phyloP scores from a whole-genome alignment of 1,140 invertebrate genomes.

The Zophobas atratus region DNA sequence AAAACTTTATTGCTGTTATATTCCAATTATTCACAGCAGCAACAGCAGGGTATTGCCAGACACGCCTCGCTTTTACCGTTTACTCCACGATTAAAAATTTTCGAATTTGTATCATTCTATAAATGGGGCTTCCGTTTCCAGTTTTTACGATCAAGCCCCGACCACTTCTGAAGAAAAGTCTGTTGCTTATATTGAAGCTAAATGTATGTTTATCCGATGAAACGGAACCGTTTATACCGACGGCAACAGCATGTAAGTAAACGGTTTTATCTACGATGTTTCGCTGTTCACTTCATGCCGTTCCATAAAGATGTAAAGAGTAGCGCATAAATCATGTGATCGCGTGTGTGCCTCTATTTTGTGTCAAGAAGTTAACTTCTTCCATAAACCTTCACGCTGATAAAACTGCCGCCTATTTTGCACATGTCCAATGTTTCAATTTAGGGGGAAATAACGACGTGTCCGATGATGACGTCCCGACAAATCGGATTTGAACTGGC shows the following conservation, averaged over 20 bases:
- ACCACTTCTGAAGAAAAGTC: too few species aligned
- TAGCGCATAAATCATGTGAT: constrained; percentile 3
- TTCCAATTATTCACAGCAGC: too few species aligned
- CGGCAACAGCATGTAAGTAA: not conserved
- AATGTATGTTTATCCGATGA: not conserved
- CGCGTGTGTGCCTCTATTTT: constrained; percentile 1
- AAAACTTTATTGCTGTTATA: too few species aligned
- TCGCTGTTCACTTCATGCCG: constrained; percentile 5
- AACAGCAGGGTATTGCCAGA: too few species aligned
- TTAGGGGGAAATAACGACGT: constrained; percentile 31
- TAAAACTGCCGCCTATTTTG: constrained; percentile 26
- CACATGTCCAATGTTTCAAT: constrained; percentile 36
- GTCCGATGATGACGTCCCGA: constrained; percentile 39
- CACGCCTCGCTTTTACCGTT: too few species aligned
- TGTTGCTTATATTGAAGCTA: too few species aligned
- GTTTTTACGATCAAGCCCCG: too few species aligned
- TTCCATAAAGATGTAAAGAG: constrained; percentile 16
- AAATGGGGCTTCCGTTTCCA: too few species aligned
- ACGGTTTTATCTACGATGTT: constrained; percentile 8
- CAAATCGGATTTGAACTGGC: constrained; percentile 38
- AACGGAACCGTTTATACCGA: not conserved
- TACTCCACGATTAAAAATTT: too few species aligned
- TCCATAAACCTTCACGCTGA: constrained; percentile 3
- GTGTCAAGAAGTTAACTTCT: constrained; percentile 9
- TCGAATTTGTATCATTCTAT: too few species aligned